Evolutionary conservation across 92 coral and sea anemone species (phyloP), one percentile per base, ranked within the genome.

Genomic region (Porites divaricata): DNA sequence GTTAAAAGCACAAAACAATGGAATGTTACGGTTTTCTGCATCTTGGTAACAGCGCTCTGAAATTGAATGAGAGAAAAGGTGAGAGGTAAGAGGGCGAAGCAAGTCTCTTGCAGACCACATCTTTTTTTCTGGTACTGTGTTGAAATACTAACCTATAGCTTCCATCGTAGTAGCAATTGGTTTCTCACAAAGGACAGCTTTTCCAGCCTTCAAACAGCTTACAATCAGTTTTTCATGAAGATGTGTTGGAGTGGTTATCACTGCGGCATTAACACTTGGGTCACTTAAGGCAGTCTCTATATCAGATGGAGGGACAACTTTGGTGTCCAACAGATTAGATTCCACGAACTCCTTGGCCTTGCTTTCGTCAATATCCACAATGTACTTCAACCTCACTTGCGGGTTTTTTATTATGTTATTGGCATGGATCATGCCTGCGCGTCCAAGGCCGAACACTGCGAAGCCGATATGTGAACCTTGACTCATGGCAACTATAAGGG

Each of bases 181-280:
- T 72, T 97, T 97, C 74, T 97, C 99, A 71, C 99, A 97, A 25
- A 97, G 93, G 71, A 97, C 98, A 6, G 98, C 95, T 86, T 97
- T 97, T 6, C 94, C 95, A 10, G 97, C 95, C 63, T 75, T 72
- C 80, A 97, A 85, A 70, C 94, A 89, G 45, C 69, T 88, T 72
- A 97, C 10, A 2, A 97, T 94, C 45, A 86, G 64, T 13, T 89
- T 83, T 45, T 95, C 97, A 57, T 95, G 99, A 11, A 85, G 81
- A 19, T 67, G 28, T 20, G 99, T 97, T 11, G 99, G 99, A 14
- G 99, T 95, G 26, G 95, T 85, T 8, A 97, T 79, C 23, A 97
- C 83, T 19, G 92, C 97, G 5, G 97, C 99, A 20, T 73, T 35
- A 0, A 95, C 93, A 20, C 68, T 72, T 9, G 84, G 61, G 86